Conservation (phyloP, 2,888 invertebrate species). For the Blastobasis lacticolella region DNA sequence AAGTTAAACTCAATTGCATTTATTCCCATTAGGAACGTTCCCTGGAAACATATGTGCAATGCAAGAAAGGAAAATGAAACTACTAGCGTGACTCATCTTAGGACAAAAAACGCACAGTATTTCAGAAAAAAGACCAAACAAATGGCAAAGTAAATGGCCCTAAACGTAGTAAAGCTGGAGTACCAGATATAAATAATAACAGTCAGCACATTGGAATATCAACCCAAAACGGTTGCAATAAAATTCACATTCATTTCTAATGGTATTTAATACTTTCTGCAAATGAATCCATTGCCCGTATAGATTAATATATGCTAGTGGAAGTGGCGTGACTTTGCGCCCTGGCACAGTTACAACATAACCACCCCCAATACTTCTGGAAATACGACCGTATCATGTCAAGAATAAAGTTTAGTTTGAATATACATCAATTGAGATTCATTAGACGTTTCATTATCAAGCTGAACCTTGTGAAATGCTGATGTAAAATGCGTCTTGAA, state of each 20-base stretch:
- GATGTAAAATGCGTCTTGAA: constrained; percentile 41
- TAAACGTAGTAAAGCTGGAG: constrained; percentile 50
- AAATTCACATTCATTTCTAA: constrained; percentile 27
- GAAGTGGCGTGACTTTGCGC: constrained; percentile 59
- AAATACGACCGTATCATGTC: constrained; percentile 36
- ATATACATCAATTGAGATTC: constrained; percentile 42
- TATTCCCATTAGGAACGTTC: too few species aligned
- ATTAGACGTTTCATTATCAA: constrained; percentile 40
- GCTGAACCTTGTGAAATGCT: constrained; percentile 27
- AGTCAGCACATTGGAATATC: constrained; percentile 25
- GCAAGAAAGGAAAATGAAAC: too few species aligned
- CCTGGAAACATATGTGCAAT: too few species aligned
- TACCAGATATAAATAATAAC: constrained; percentile 56
- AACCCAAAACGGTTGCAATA: constrained; percentile 26
- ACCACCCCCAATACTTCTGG: constrained; percentile 22
- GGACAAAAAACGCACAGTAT: too few species aligned
- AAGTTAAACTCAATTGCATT: too few species aligned
- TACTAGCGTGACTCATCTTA: too few species aligned
- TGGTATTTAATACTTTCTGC: constrained; percentile 27
- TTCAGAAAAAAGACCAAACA: constrained; percentile 40
- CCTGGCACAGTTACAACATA: constrained; percentile 41
- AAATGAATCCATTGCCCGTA: constrained; percentile 32
- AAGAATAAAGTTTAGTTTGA: constrained; percentile 41
- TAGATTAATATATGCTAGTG: constrained; percentile 27
- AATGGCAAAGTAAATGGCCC: constrained; percentile 54